Base-by-base conservation (phyloP, 2,797 vertebrate species). In the Coregonus suidteri region DNA sequence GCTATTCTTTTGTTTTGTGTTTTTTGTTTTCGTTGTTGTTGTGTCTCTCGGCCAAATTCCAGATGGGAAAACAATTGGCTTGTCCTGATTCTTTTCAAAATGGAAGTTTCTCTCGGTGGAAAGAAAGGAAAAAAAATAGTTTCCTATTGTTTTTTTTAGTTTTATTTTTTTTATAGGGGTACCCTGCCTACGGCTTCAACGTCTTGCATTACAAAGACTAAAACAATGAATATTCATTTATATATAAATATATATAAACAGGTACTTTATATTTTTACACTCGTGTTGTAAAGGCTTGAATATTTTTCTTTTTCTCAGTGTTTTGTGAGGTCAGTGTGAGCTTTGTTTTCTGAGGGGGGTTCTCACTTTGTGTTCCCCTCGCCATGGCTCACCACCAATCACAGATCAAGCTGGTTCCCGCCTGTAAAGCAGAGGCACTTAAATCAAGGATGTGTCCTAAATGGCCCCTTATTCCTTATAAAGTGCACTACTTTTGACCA, bases 251-350 rank as follows among this genome's bases (percentile, higher is more conserved):
- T 81, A 84, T 80, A 83, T 77, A 83, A 93, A 94, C 93, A 93
- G 91, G 91, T 91, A 93, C 91, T 90, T 93, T 93, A 87, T 91
- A 77, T 91, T 91, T 89, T 91, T 92, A 91, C 85, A 90, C 84
- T 84, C 75, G 85, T 83, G 81, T 87, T 82, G 82, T 77, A 81
- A 74, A 84, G 84, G 87, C 86, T 90, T 90, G 88, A 90, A 79
- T 80, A 73, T 52, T 77, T 69, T 85, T 64, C n/a, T 84, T 85
- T 86, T 69, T 74, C 62, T 79, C 65, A 75, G 71, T 41, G 64
- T 84, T 62, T 62, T 53, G 69, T 87, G 77, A 73, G 82, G 87
- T 92, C 85, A 80, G 87, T 82, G 83, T 88, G 91, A 88, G 78
- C 86, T 52, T 79, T 73, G 53, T 68, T 73, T 34, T 34, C 3